Evolutionary conservation across 1,140 invertebrate species (phyloP).

Genomic region (Drosophila serrata): DNA sequence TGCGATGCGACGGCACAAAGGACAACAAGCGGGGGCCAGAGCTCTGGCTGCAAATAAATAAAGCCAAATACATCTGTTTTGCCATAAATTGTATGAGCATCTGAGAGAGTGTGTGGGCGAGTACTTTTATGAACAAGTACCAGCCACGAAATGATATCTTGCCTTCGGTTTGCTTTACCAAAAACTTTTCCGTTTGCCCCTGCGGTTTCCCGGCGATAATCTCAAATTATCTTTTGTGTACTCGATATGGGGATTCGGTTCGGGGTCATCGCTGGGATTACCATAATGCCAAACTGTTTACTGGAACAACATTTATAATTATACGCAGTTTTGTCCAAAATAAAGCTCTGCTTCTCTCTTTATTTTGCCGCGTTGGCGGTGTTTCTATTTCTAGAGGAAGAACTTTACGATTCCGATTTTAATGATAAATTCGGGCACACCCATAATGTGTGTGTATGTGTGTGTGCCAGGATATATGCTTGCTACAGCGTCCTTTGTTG

Average conservation of each 20-base stretch:
- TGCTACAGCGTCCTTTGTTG: conserved; percentile 35
- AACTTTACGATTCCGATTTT: conserved; percentile 29
- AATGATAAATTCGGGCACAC: conserved; percentile 28
- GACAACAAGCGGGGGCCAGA: conserved; percentile 25
- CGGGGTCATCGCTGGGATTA: conserved; percentile 17
- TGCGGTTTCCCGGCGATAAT: conserved; percentile 49
- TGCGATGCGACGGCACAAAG: conserved; percentile 57
- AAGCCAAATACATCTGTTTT: conserved; percentile 80
- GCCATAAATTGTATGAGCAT: conserved; percentile 71
- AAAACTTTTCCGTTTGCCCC: conserved; percentile 43
- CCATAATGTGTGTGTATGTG: conserved; percentile 12
- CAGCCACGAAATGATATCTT: conserved; percentile 45
- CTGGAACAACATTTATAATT: conserved; percentile 31
- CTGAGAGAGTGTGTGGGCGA: conserved; percentile 26
- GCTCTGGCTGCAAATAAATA: conserved; percentile 64
- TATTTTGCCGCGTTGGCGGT: conserved; percentile 3
- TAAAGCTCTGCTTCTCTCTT: neutral
- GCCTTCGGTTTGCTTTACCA: conserved; percentile 36
- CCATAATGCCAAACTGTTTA: conserved; percentile 35
- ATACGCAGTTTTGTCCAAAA: conserved; percentile 1
- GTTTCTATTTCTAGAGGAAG: conserved; percentile 2
- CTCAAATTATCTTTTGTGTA: conserved; percentile 43
- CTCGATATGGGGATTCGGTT: conserved; percentile 8
- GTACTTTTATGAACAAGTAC: conserved; percentile 55
- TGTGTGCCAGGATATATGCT: conserved; percentile 35